phyloP scores from a whole-genome alignment of 2,888 invertebrate species.

The Aphidius colemani region DNA sequence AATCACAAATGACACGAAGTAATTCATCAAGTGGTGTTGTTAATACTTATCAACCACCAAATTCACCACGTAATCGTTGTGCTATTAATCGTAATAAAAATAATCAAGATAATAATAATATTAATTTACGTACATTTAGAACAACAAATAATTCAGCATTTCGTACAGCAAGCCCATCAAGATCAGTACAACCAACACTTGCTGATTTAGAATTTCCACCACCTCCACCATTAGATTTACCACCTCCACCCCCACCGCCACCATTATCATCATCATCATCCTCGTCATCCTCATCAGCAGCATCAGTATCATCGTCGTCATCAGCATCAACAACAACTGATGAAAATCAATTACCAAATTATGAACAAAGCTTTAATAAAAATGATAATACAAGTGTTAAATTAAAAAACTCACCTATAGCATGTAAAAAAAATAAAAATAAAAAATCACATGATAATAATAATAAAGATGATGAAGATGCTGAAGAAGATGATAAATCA shows the following conservation, averaged over 20 bases:
- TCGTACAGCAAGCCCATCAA: constrained; percentile 71
- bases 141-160: constrained; percentile 55
- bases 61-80: constrained; percentile 64
- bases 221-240: constrained; percentile 79
- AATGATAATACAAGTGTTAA: constrained; percentile 24
- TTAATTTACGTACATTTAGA: constrained; percentile 60
- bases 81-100: constrained; percentile 40
- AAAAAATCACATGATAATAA: constrained; percentile 31
- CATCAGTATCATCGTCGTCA: constrained; percentile 62
- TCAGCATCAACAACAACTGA: constrained; percentile 4
- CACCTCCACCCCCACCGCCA: constrained; percentile 66
- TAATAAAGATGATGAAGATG: constrained; percentile 33
- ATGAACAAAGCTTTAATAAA: too few species aligned
- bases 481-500: constrained; percentile 54
- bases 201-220: constrained; percentile 89
- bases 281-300: constrained; percentile 84
- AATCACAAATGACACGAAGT: constrained; percentile 83
- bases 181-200: constrained; percentile 73
- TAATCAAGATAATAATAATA: constrained; percentile 57
- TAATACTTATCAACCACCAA: constrained; percentile 62
- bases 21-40: constrained; percentile 83
- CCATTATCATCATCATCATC: constrained; percentile 63
- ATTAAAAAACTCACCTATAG: constrained; percentile 44
- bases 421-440: constrained; percentile 46
- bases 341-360: constrained; percentile 31